Percentiles rank a stretch among this genome's conserved stretches.
phyloP scores from a whole-genome alignment of 2,113 vertebrate species.

The Silurus glanis region DNA sequence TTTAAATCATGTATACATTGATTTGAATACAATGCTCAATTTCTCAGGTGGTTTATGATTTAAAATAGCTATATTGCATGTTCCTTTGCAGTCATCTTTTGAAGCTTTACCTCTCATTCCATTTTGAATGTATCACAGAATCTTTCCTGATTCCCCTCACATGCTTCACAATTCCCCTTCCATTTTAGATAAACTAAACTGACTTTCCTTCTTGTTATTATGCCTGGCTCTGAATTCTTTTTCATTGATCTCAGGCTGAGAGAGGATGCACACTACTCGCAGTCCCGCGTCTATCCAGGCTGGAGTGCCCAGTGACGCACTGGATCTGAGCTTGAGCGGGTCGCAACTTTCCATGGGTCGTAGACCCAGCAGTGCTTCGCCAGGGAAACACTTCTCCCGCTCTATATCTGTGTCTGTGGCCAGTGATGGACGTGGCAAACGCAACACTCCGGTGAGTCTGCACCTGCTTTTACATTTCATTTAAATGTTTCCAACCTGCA shows the following conservation, averaged over 20 bases:
- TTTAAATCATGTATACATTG: not conserved
- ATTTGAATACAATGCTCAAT: not conserved
- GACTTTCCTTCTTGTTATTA: not conserved
- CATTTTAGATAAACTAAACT: not conserved
- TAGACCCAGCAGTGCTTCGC: constrained; percentile 79
- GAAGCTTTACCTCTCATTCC: not conserved
- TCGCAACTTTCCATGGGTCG: constrained; percentile 72
- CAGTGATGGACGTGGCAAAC: constrained; percentile 72
- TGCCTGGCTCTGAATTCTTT: not conserved
- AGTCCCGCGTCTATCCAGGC: constrained; percentile 68
- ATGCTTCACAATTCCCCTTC: not conserved
- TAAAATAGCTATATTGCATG: not conserved
- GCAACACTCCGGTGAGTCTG: constrained; percentile 78
- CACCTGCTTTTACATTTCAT: not conserved
- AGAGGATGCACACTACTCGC: constrained; percentile 80
- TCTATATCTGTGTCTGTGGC: constrained; percentile 78
- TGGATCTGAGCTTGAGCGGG: constrained; percentile 82
- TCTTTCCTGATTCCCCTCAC: not conserved
- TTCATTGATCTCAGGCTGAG: constrained; percentile 17
- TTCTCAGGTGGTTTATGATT: not conserved
- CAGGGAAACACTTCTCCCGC: constrained; percentile 74
- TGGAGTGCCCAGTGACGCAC: constrained; percentile 35
- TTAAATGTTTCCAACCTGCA: not conserved
- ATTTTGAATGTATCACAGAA: not conserved
- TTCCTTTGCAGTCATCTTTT: not conserved